Evolutionary conservation across 2,888 invertebrate species (phyloP).

Genomic region (Apamea anceps): DNA sequence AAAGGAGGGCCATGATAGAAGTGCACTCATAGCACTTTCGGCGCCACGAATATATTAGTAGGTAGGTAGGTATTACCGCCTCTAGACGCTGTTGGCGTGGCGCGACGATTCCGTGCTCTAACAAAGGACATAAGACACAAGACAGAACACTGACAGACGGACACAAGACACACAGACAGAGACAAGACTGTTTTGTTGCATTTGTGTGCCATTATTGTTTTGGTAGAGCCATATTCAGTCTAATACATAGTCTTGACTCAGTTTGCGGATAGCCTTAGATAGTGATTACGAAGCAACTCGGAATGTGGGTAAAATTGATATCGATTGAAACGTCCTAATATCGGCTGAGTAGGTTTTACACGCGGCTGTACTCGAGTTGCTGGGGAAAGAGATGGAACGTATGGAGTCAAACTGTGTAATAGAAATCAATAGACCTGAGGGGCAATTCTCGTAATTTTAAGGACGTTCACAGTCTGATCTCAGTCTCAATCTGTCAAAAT

Average conservation of each 20-base stretch:
- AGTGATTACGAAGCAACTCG: slow-evolving; percentile 52
- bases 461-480: no score
- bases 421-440: slow-evolving; percentile 32
- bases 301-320: slow-evolving; percentile 22
- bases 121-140: no score
- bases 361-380: slow-evolving; percentile 36
- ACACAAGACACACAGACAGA: no score
- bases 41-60: not conserved
- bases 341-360: slow-evolving; percentile 49
- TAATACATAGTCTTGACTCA: not conserved
- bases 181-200: not conserved
- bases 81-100: no score
- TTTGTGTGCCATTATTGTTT: not conserved
- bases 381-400: slow-evolving; percentile 4
- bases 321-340: slow-evolving; percentile 47
- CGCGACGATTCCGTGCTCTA: not conserved
- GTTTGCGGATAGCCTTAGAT: slow-evolving; percentile 15
- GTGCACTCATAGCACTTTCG: not conserved
- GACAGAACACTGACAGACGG: no score
- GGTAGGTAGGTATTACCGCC: not conserved
- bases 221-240: not conserved
- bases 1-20: not conserved
- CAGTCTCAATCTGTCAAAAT: no score
- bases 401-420: slow-evolving; percentile 34
- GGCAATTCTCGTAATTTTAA: no score